Base-by-base conservation (phyloP, 2,113 vertebrate genomes). In the Xenopus borealis region DNA sequence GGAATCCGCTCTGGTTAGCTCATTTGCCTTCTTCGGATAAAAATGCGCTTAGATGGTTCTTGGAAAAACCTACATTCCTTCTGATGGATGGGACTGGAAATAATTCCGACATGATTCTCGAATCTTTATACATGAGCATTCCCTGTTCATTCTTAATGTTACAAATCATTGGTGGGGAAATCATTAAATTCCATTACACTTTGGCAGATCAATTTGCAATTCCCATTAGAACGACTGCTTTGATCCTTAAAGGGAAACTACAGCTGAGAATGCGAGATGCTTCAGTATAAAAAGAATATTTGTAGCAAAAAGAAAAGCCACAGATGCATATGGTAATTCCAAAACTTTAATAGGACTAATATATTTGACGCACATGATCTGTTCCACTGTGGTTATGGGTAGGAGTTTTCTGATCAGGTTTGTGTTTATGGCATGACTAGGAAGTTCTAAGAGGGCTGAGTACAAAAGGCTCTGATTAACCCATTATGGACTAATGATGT, bases 81-180 rank as follows among this genome's bases (percentile, higher is more conserved):
- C 52, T 53, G 52, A 53, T 53, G 52, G 52, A 53, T 53, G 52
- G 52, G 52, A 17, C 16, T 53, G 52, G 52, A 17, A 53, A 53
- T 16, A 53, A 16, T 53, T 53, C 52, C 16, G 52, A 53, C 52
- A 53, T 53, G 52, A 17, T 53, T 53, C 16, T 53, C 12, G 52
- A 53, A 53, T 53, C 52, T 53, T 53, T 53, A 53, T 53, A 53
- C 52, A 53, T 53, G 52, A 53, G 52, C 52, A 53, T 53, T 53
- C 52, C 52, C 52, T 17, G 52, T 17, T 53, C 52, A 53, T 53
- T 53, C 52, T 53, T 53, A 53, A 53, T 53, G 52, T 53, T 53
- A 53, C 52, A 53, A 53, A 53, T 53, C 52, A 53, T 53, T 53
- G 52, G 52, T 53, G 52, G 52, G 52, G 52, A 53, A 53, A 53